Evolutionary conservation across 2,113 vertebrate genomes (phyloP).

Genomic region (Saimiri boliviensis): DNA sequence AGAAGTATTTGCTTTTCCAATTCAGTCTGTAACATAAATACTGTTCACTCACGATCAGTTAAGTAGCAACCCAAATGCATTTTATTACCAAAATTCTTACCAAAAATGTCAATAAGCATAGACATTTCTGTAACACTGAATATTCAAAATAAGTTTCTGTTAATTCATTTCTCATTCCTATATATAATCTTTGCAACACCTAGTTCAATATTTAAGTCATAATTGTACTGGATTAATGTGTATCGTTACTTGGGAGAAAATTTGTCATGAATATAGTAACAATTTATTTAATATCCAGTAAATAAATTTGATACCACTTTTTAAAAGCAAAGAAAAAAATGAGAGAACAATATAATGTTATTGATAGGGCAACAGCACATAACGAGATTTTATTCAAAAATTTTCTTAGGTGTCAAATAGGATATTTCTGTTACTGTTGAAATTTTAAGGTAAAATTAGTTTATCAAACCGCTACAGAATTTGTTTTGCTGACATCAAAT

Average conservation of each 20-base stretch:
- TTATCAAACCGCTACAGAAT: neutral
- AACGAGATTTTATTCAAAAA: slow-evolving; percentile 5
- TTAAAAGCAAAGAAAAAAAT: slow-evolving; percentile 33
- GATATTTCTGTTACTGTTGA: neutral
- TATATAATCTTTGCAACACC: neutral
- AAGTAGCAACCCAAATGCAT: neutral
- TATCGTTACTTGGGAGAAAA: neutral
- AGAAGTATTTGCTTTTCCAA: slow-evolving; percentile 56
- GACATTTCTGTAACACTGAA: neutral
- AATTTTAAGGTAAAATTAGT: neutral
- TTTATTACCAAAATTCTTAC: slow-evolving; percentile 1
- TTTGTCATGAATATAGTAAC: neutral
- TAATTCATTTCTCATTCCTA: neutral
- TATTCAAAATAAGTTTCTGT: neutral
- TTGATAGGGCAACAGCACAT: neutral
- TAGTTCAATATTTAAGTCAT: neutral
- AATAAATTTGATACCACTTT: neutral
- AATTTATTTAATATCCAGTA: neutral
- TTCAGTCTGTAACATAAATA: slow-evolving; percentile 51
- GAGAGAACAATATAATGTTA: neutral
- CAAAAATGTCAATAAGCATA: neutral
- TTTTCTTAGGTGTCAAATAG: neutral
- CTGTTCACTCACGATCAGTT: slow-evolving; percentile 16
- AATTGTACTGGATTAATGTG: neutral
- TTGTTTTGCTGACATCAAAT: neutral